Evolutionary conservation across 2,113 vertebrate genomes (phyloP), one percentile per base, ranked within the genome.

Genomic region (Gallinago undulata): DNA sequence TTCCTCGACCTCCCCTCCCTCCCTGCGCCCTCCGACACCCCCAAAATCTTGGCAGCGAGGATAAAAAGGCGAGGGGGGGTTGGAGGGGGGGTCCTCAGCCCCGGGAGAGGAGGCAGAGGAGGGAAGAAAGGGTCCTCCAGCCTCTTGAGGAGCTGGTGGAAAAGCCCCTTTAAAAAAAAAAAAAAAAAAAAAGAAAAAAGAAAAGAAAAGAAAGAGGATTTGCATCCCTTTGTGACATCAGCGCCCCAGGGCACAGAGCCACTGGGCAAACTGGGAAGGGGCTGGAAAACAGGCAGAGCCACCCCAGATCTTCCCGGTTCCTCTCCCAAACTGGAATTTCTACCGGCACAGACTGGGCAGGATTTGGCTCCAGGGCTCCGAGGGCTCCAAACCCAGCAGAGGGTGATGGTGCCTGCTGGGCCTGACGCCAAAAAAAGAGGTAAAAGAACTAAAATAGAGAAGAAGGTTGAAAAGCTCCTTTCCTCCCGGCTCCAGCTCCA

Each of bases 51-150:
- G 12, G 62, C 39, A 5, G n/a, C 6, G 30, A 18, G 33, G 62
- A 4, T 13, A 28, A n/a, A 4, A 0, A 7, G 37, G 50, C 7
- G 45, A 45, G 45, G 45, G 18, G 45, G 45, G 45, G 45, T 13
- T 13, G 41, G 13, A 43, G 14, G 19, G 47, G 47, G 47, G 47
- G 21, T 51, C 25, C 51, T 14, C 51, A 51, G 24, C 50, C 24
- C 50, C 8, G 7, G 50, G 24, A 51, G 13, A 51, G 50, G 50
- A 51, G 50, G 23, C 15, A 43, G 73, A 1, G 43, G 43, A 18
- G 43, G 4, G 37, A 7, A n/a, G n/a, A n/a, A n/a, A n/a, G 16
- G 4, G 5, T 7, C 50, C 13, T 9, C 1, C 0, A 3, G 35
- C 17, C 51, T 48, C 67, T 68, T 0, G 14, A 33, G 27, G 19